A percentile compares a stretch with the other conserved stretches of the same genome.
These are phyloP conservation scores for Anas capensis DNA, from an alignment of 2,797 vertebrate genomes.

Conservation along the genomic window DNA sequence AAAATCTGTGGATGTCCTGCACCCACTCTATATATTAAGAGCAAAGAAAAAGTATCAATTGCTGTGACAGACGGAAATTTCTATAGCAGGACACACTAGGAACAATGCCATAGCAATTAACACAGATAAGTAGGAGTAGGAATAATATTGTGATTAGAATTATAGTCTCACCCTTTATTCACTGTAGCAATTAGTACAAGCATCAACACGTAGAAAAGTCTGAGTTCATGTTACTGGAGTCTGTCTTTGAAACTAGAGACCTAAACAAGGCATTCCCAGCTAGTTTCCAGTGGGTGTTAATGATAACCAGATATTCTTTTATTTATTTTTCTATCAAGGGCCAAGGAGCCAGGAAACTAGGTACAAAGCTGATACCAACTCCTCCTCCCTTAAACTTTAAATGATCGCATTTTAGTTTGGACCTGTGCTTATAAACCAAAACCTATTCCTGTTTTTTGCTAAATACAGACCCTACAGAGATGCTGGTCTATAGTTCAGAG, in stretches of 20 bases:
- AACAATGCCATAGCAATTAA: not conserved
- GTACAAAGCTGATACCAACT: not conserved
- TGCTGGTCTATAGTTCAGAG: not conserved
- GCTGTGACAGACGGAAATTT: not conserved
- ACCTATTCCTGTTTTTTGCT: not conserved
- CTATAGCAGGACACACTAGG: rapidly evolving
- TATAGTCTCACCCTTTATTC: not conserved
- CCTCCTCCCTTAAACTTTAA: not conserved
- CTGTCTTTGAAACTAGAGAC: not conserved
- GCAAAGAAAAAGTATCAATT: not conserved
- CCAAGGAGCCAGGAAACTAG: not conserved
- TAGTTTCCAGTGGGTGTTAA: not conserved
- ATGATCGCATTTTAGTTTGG: too few relatives aligned
- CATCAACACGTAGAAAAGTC: not conserved
- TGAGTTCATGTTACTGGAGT: not conserved
- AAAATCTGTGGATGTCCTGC: not conserved
- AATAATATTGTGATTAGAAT: not conserved
- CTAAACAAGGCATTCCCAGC: not conserved
- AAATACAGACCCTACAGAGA: not conserved
- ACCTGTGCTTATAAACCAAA: not conserved
- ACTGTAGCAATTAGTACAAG: not conserved
- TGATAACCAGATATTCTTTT: not conserved
- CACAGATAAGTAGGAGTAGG: not conserved
- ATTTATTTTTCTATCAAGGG: not conserved
- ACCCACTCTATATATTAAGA: not conserved